These are phyloP conservation scores for Sterna hirundo DNA, from an alignment of 2,113 vertebrate genomes.

Conservation along the genomic window DNA sequence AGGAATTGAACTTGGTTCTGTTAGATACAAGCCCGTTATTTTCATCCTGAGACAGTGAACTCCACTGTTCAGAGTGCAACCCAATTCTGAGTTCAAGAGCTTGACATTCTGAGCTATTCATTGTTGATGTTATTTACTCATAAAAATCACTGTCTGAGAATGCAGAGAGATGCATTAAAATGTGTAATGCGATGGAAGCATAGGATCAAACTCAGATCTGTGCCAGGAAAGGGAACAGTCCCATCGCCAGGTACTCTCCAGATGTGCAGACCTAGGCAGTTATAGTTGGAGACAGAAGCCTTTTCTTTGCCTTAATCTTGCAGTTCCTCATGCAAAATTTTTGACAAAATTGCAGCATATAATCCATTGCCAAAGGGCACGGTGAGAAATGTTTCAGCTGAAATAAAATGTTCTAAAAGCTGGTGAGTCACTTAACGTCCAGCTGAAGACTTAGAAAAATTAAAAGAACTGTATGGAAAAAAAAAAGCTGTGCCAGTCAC, in stretches of 20 bases:
- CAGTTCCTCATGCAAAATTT: not conserved
- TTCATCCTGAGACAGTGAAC: conserved; percentile 5
- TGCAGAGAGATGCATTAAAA: conserved; percentile 32
- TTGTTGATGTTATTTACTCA: conserved; percentile 39
- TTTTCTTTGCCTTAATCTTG: not conserved
- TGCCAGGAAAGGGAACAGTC: not conserved
- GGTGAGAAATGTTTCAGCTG: not conserved
- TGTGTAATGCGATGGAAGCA: conserved; percentile 11
- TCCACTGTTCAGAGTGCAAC: not conserved
- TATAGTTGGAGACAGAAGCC: not conserved
- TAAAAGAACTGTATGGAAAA: not conserved
- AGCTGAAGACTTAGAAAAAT: not conserved
- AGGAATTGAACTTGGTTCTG: conserved; percentile 4
- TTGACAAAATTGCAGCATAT: not conserved
- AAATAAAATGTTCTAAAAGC: conserved; percentile 4
- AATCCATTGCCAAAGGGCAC: conserved; percentile 21
- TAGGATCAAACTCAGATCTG: conserved; percentile 3
- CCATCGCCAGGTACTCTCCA: not conserved
- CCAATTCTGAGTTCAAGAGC: conserved; percentile 4
- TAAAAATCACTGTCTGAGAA: conserved; percentile 56
- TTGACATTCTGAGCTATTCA: conserved; percentile 30
- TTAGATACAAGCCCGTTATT: not conserved
- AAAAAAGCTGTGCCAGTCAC: not conserved
- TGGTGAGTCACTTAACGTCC: conserved; percentile 1
- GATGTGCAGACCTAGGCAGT: not conserved